Base-by-base conservation (phyloP, 1,140 invertebrate genomes). In the Papilio polytes region DNA sequence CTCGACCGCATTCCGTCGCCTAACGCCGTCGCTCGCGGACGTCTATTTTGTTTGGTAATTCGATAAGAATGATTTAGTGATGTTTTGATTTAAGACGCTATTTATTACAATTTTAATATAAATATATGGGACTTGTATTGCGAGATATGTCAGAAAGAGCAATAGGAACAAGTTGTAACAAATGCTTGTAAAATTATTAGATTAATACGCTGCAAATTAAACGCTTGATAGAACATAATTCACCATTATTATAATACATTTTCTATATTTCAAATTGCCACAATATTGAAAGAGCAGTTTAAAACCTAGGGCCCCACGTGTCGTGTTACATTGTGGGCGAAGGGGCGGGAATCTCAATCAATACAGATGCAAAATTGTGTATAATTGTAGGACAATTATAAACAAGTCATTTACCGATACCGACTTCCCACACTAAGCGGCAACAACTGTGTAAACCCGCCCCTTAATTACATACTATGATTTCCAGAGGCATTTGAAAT, bases 1-100 rank as follows among this genome's bases (percentile, higher is more conserved):
- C 84, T 79, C 87, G 86, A 84, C 89, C 90, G 90, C 91, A 92
- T 91, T 92, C 90, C 90, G 79, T 26, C 79, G 66, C 20, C 80
- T 82, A 72, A 63, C 81, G 82, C 81, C 36, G 83, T 15, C 56
- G 74, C 59, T 82, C 51, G 73, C 84, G 85, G 83, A 88, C 87
- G 88, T 85, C 59, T 63, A 13, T 59, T 80, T 73, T 22, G 74
- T 76, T 76, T 26, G 74, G 74, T 76, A 76, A 76, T 53, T 53
- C 74, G 74, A 76, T 76, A 76, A 76, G 74, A 76, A 76, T 76
- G 74, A 76, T 76, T 76, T 76, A 76, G 9, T 46, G 72, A 41
- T 74, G 72, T n/a, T 46, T n/a, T 74, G 72, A 74, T 74, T 74
- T 41, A n/a, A 46, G 41, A 74, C 1, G 56, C 20, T 63, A 63